Evolutionary conservation across 1,140 invertebrate genomes (phyloP).

Genomic region (Wasmannia auropunctata): DNA sequence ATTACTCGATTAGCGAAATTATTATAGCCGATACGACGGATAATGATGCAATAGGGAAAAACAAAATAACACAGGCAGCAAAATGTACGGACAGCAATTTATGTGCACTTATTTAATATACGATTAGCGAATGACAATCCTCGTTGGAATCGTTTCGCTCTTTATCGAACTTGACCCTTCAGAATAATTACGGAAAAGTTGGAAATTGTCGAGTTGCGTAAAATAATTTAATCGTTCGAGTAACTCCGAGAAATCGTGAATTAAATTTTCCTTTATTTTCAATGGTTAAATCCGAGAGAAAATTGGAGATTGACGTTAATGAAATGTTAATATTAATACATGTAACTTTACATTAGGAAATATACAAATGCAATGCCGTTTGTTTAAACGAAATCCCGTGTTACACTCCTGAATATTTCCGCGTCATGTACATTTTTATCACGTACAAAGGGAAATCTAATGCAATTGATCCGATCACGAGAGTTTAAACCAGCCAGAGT

Average conservation of each 20-base stretch:
- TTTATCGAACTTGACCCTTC: constrained; percentile 12
- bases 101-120: constrained; percentile 38
- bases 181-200: not conserved
- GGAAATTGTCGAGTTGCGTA: not conserved
- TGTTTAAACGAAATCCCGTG: too few relatives aligned
- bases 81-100: not conserved
- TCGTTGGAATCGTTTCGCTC: not conserved
- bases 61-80: constrained; percentile 6
- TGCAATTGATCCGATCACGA: not conserved
- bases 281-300: not conserved
- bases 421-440: too few relatives aligned
- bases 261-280: not conserved
- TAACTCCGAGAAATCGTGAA: not conserved
- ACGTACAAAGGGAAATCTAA: too few relatives aligned
- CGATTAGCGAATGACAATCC: not conserved
- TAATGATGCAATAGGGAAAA: constrained; percentile 43
- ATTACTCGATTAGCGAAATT: constrained; percentile 52
- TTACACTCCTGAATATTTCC: too few relatives aligned
- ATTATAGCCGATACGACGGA: constrained; percentile 40
- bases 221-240: not conserved
- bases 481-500: not conserved
- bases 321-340: not conserved
- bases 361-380: not conserved
- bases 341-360: not conserved
- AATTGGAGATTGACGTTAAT: not conserved